phyloP scores from a whole-genome alignment of 2,797 vertebrate species.

The Tadarida brasiliensis region DNA sequence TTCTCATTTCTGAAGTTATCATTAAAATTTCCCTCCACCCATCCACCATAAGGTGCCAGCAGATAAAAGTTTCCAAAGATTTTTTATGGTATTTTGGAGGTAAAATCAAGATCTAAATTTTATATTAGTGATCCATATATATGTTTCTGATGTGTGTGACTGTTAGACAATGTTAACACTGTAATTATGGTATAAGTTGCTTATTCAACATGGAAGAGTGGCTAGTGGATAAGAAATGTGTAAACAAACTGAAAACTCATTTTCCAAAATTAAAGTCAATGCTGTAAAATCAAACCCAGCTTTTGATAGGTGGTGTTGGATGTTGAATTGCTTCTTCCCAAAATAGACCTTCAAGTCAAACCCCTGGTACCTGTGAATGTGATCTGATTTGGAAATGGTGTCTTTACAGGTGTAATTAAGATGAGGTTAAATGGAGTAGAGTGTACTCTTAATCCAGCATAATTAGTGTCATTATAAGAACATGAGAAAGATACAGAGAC shows the following conservation, averaged over 20 bases:
- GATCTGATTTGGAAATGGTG: neutral
- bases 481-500: neutral
- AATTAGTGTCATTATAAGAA: neutral
- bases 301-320: neutral
- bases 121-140: neutral
- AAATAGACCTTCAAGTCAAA: neutral
- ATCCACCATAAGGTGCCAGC: neutral
- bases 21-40: neutral
- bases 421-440: neutral
- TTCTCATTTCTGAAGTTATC: neutral
- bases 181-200: neutral
- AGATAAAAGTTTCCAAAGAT: neutral
- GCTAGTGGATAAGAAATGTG: neutral
- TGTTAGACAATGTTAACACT: neutral
- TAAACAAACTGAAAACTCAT: neutral
- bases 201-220: neutral
- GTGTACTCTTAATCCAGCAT: neutral
- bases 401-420: neutral
- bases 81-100: neutral
- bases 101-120: neutral
- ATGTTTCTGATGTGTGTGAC: neutral
- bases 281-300: neutral
- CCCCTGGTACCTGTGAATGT: neutral
- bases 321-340: neutral
- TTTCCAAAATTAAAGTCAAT: constrained; percentile 9